Evolutionary conservation across 2,888 invertebrate species (phyloP), one percentile per base, ranked within the genome.

Genomic region (Acronicta aceris): DNA sequence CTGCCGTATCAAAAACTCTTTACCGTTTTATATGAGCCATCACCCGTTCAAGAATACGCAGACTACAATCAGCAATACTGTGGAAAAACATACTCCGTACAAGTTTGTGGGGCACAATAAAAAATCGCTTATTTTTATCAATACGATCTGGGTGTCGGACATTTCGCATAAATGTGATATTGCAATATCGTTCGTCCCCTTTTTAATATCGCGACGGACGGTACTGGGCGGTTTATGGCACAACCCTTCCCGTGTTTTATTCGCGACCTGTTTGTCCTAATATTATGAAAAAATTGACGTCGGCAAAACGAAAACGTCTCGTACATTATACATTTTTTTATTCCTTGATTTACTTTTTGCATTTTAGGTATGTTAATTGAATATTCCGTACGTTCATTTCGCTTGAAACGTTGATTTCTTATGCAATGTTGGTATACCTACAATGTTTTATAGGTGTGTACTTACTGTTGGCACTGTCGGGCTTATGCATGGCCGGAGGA

Each of bases 111-210:
- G 85, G 84, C 83, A 92, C 89, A 92, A 92, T 93, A 94, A 94
- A 94, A 93, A 93, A 92, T 90, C 89, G 94, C 93, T 93, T 94
- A 94, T 93, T 94, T 93, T 94, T 94, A 94, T 94, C 94, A 94
- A 94, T 93, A 92, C 91, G 92, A 94, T 94, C 94, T 93, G 91
- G 88, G 89, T 92, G 94, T 93, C 84, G 93, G 93, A 93, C 94
- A 94, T 93, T 94, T 93, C 93, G 91, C 92, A 94, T 94, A 94
- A 94, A 94, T 93, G 94, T 94, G 94, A 94, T 93, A 94, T 94
- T 93, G 94, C 94, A 94, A 94, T 94, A 93, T 91, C 94, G 91
- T 90, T 90, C 89, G 93, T 91, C 94, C 94, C 94, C 91, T 94
- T 94, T 94, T 94, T 94, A 94, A 94, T 94, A 94, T 94, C 91